These are phyloP conservation scores for Odontesthes bonariensis DNA, from an alignment of 2,113 vertebrate species.

Conservation along the genomic window DNA sequence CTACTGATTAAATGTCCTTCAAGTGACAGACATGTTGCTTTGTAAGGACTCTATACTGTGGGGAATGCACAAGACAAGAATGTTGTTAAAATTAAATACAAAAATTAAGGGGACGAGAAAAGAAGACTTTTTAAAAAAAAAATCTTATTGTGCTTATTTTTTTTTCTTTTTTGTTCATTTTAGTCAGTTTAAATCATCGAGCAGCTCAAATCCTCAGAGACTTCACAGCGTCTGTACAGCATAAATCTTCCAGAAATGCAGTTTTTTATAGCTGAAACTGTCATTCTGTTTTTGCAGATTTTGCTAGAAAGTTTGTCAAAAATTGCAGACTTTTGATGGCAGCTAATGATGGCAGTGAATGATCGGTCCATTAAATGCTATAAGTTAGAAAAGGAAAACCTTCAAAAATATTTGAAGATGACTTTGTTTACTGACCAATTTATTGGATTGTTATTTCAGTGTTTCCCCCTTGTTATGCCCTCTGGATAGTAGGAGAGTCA, in stretches of 20 bases:
- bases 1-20: constrained; percentile 66
- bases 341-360: neutral
- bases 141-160: too few relatives aligned
- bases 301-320: neutral
- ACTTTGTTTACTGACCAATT: neutral
- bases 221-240: too few relatives aligned
- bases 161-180: too few relatives aligned
- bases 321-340: too few relatives aligned
- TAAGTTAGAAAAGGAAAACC: neutral
- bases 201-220: neutral
- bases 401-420: neutral
- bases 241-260: too few relatives aligned
- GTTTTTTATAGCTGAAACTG: too few relatives aligned
- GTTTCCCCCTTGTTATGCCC: neutral
- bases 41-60: constrained; percentile 1
- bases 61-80: constrained; percentile 16
- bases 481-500: constrained; percentile 23
- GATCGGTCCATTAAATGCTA: neutral
- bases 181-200: too few relatives aligned
- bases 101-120: too few relatives aligned
- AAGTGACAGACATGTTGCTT: constrained; percentile 42
- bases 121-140: too few relatives aligned
- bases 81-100: neutral
- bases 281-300: neutral
- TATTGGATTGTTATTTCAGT: neutral